These are phyloP conservation scores for Drosophila paulistorum DNA, from an alignment of 1,140 invertebrate species.

Conservation along the genomic window DNA sequence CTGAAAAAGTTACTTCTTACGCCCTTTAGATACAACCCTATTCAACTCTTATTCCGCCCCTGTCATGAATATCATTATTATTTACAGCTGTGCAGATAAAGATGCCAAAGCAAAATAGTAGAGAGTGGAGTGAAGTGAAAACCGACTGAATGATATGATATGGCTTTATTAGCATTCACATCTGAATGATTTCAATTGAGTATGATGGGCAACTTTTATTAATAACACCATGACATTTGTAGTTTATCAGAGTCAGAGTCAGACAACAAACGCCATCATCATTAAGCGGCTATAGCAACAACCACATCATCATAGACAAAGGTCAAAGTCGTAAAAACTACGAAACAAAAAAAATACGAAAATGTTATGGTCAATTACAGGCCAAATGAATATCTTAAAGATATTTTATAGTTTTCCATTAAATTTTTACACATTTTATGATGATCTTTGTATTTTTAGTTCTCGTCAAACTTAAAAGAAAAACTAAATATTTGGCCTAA, in stretches of 20 bases:
- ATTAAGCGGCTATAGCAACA: constrained; percentile 48
- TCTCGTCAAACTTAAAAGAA: not conserved
- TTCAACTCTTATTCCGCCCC: not conserved
- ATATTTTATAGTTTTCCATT: constrained; percentile 11
- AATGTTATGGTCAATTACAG: constrained; percentile 35
- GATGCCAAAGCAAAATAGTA: constrained; percentile 15
- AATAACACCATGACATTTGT: constrained; percentile 71
- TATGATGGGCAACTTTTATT: constrained; percentile 72
- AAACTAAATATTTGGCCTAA: not conserved
- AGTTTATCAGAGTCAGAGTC: constrained; percentile 42
- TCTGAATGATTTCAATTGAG: constrained; percentile 58
- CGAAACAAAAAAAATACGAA: constrained; percentile 10
- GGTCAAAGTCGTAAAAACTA: constrained; percentile 66
- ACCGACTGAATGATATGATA: constrained; percentile 43
- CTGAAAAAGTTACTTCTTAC: too few relatives aligned
- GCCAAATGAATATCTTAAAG: constrained; percentile 35
- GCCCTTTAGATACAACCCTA: not conserved
- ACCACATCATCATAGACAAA: constrained; percentile 62
- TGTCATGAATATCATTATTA: constrained; percentile 28
- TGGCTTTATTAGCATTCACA: constrained; percentile 64
- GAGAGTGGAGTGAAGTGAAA: too few relatives aligned
- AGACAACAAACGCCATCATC: constrained; percentile 36
- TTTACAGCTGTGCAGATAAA: constrained; percentile 50
- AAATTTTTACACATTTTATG: not conserved
- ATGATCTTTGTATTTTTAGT: not conserved